Evolutionary conservation across 2,888 invertebrate genomes (phyloP).

Genomic region (Nebria brevicollis): DNA sequence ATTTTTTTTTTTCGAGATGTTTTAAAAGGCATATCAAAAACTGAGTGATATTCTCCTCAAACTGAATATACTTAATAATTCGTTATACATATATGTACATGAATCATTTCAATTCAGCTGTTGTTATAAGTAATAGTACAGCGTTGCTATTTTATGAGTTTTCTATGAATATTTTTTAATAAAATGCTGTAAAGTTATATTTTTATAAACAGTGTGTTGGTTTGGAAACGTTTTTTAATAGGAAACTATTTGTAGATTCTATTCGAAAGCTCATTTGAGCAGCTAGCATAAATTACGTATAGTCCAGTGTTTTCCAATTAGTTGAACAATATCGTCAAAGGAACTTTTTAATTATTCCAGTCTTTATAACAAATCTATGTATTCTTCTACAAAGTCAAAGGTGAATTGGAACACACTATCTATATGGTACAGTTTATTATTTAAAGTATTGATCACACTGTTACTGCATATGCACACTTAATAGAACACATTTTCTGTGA

Average conservation of each 20-base stretch:
- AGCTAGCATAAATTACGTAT: not conserved
- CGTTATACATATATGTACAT: not conserved
- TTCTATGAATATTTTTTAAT: constrained; percentile 31
- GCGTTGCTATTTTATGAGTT: not conserved
- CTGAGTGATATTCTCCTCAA: constrained; percentile 33
- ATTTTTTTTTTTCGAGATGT: no score
- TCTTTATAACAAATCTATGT: no score
- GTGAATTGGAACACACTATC: not conserved
- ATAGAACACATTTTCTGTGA: not conserved
- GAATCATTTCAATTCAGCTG: not conserved
- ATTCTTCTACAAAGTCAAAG: no score
- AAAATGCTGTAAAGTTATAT: constrained; percentile 44
- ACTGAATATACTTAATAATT: not conserved
- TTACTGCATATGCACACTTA: constrained; percentile 26
- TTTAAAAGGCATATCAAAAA: constrained; percentile 44
- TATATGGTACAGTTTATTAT: not conserved
- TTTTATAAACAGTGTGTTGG: constrained; percentile 39
- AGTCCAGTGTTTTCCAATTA: not conserved
- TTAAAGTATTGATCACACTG: not conserved
- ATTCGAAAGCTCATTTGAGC: constrained; percentile 1
- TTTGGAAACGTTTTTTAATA: constrained; percentile 40
- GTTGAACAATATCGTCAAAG: not conserved
- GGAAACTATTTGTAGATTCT: constrained; percentile 8
- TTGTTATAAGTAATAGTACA: not conserved
- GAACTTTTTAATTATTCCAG: not conserved